phyloP scores from a whole-genome alignment of 2,797 vertebrate genomes.

The Typhlichthys subterraneus region DNA sequence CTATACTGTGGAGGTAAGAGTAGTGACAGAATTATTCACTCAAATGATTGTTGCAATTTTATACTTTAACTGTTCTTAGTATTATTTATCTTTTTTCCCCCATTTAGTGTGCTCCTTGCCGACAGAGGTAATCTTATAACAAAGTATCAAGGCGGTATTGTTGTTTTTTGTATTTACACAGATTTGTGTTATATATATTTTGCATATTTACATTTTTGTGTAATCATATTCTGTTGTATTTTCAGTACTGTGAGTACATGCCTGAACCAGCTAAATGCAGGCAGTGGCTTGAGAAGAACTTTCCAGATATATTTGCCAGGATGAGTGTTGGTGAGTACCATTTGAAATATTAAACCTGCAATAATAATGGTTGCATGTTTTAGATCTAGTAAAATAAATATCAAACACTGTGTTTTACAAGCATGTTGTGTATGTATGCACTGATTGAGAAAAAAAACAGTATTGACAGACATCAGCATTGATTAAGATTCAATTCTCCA shows the following conservation, averaged over 20 bases:
- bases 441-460: too few species aligned
- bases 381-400: too few species aligned
- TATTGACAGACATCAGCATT: too few species aligned
- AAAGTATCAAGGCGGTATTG: background rate
- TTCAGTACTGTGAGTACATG: slow-evolving; percentile 98
- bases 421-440: too few species aligned
- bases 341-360: background rate
- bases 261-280: slow-evolving; percentile 97
- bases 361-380: background rate
- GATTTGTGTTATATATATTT: background rate
- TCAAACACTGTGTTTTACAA: too few species aligned
- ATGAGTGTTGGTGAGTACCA: slow-evolving; percentile 89
- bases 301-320: slow-evolving; percentile 95
- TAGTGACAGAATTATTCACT: background rate
- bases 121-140: slow-evolving; percentile 85
- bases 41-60: background rate
- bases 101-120: slow-evolving; percentile 93
- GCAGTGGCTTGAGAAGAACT: slow-evolving; percentile 99
- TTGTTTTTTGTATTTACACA: background rate
- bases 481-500: too few species aligned
- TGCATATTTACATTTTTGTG: background rate
- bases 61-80: background rate
- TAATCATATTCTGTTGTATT: slow-evolving; percentile 24
- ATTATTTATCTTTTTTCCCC: background rate
- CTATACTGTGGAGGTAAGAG: slow-evolving; percentile 93